Conservation (phyloP, 2,888 invertebrate species). For the Sialis fuliginosa region DNA sequence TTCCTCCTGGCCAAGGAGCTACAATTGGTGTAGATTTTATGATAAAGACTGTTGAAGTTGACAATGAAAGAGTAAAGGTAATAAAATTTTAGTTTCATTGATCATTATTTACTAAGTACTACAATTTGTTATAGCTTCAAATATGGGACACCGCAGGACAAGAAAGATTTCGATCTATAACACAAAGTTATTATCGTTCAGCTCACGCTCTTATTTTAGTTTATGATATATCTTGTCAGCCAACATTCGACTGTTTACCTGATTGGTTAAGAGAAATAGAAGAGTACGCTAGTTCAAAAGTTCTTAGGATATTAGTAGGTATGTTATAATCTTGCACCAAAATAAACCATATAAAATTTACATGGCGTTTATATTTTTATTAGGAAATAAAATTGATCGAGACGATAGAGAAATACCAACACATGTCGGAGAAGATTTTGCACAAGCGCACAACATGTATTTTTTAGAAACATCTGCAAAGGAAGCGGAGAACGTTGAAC, state of each 20-base stretch:
- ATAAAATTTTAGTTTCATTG: too few relatives aligned
- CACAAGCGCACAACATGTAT: conserved; percentile 90
- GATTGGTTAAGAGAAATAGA: conserved; percentile 97
- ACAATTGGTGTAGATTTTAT: conserved; percentile 99
- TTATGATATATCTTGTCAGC: conserved; percentile 95
- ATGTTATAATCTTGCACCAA: conserved; percentile 20
- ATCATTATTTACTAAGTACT: too few relatives aligned
- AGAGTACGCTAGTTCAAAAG: conserved; percentile 91
- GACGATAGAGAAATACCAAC: conserved; percentile 91
- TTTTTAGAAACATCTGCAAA: conserved; percentile 97
- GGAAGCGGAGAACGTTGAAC: conserved; percentile 94
- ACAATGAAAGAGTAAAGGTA: conserved; percentile 87
- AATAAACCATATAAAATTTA: background rate
- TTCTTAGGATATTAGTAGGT: conserved; percentile 87
- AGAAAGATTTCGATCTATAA: conserved; percentile 90
- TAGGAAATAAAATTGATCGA: conserved; percentile 93
- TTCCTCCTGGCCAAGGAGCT: conserved; percentile 96
- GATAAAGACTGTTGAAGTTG: conserved; percentile 97
- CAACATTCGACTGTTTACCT: conserved; percentile 91
- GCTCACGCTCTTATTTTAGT: conserved; percentile 94
- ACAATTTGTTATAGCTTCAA: conserved; percentile 52
- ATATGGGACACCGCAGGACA: conserved; percentile 99
- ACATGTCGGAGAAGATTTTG: conserved; percentile 90
- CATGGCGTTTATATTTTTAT: conserved; percentile 8
- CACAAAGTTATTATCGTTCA: conserved; percentile 93